Base-by-base conservation (phyloP, 92 coral and sea anemone genomes). In the Zoanthus sociatus region DNA sequence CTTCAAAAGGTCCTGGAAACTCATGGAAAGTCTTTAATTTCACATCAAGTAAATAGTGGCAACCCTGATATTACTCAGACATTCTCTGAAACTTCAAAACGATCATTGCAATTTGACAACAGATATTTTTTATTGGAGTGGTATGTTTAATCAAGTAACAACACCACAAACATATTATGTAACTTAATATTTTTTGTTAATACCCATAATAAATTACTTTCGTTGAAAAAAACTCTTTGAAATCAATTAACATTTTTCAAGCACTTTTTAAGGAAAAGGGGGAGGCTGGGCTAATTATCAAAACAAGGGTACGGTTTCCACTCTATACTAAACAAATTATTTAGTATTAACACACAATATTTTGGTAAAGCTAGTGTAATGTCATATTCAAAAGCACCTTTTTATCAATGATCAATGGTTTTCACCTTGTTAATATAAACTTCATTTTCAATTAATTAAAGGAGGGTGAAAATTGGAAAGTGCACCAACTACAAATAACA, bases 381-480 rank as follows among this genome's bases (percentile, higher is more conserved):
- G 64, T 58, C n/a, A 3, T 58, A 58, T 13, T 58, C 64, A 58
- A 58, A 58, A 58, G 64, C 64, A 58, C 4, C 2, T 58, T 13
- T 58, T 58, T 58, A 53, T 53, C 58, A 53, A 15, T 58, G 18
- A 58, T 14, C 17, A 58, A 12, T 58, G 20, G 64, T 58, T 58
- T 58, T 58, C 64, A 58, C 6, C 14, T 5, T 20, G 14, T 58
- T 0, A 15, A 58, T 58, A 14, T 3, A 58, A 58, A 50, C 16
- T 42, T 50, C 72, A 56, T 17, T 31, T 45, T 76, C 83, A 91
- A 76, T 76, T 86, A 54, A 90, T 90, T 73, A 88, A 75, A 56
- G 91, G 93, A 10, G 91, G 86, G 37, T 55, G 88, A 60, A 91
- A 91, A 88, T 91, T 88, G 14, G 89, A 71, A 44, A 91, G 75